Base-by-base conservation (phyloP, 2,888 invertebrate species). In the Mermis nigrescens region DNA sequence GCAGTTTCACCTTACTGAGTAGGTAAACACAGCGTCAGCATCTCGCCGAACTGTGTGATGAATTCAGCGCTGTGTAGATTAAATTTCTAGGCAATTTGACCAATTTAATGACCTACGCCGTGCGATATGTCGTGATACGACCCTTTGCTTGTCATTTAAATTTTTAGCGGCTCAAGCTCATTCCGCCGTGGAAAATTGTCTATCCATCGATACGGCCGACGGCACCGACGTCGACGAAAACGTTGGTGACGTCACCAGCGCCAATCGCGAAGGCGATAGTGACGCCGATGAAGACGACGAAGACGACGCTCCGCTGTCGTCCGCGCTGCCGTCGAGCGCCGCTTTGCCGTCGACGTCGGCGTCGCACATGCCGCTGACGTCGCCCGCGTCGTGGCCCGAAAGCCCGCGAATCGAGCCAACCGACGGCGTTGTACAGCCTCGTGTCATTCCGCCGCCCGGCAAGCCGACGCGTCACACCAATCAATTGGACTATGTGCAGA, bases 381-480 rank as follows among this genome's bases (percentile, higher is more conserved):
- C 55, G 19, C n/a, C 31, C 12, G 29, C 31, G 24, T 24, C 31
- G 3, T 19, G 2, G 19, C 29, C 29, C 31, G 55, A 55, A 29
- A 31, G 31, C 2, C 83, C 84, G 63, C 77, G 80, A 69, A 79
- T 84, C 74, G 87, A 87, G 76, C 83, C 88, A 61, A 82, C 88
- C 64, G 87, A 89, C 77, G 90, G 90, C 67, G 59, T 70, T 27
- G 85, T 85, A 48, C 85, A 85, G 74, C 89, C 92, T 64, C 83
- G 84, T 63, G 84, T 85, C 64, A 81, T 83, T 65, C 85, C 86
- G 64, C 83, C 83, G 61, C 78, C 83, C 57, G 84, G 85, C 70
- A 82, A 90, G 70, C 88, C 87, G 60, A 90, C 90, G 66, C 83
- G 92, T 66, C 80, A 85, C 72, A 94, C 94, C 61, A 95, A 94